A percentile compares a stretch with the other conserved stretches of the same genome.
These are phyloP conservation scores for Pentamera pediparva DNA, from an alignment of 53 echinoderm and acorn worm species.

Conservation along the genomic window DNA sequence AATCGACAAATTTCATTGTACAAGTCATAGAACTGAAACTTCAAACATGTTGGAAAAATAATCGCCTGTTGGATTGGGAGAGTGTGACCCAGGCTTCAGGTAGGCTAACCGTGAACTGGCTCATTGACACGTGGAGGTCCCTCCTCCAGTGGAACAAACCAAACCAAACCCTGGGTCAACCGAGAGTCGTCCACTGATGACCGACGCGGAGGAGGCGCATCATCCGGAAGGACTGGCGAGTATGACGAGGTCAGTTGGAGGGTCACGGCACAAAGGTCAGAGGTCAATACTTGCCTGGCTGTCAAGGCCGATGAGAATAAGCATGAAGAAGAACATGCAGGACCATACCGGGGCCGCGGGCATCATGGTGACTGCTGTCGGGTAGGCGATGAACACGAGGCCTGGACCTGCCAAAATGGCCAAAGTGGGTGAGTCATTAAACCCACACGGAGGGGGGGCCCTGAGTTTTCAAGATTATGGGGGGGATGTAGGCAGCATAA, in stretches of 20 bases:
- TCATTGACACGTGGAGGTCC: too few relatives aligned
- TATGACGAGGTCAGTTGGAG: not conserved
- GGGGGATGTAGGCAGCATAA: not conserved
- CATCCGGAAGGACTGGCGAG: too few relatives aligned
- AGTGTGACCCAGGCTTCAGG: too few relatives aligned
- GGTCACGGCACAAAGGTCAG: not conserved
- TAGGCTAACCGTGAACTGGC: too few relatives aligned
- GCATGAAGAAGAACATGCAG: conserved; percentile 87
- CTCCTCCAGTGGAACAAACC: too few relatives aligned
- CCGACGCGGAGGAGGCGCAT: too few relatives aligned
- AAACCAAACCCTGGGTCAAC: too few relatives aligned
- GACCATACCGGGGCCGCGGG: conserved; percentile 88
- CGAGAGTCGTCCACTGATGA: too few relatives aligned
- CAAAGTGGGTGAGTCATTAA: not conserved
- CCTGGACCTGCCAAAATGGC: conserved; percentile 62
- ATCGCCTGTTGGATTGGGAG: too few relatives aligned
- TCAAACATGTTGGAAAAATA: too few relatives aligned
- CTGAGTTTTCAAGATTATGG: not conserved
- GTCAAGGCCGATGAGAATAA: conserved; percentile 86
- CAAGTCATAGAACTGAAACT: too few relatives aligned
- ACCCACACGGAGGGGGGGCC: not conserved
- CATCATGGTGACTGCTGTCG: conserved; percentile 78
- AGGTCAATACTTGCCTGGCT: conserved; percentile 68
- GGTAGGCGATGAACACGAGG: conserved; percentile 86
- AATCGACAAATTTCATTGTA: too few relatives aligned